Base-by-base conservation (phyloP, 2,113 vertebrate genomes). In the Athene noctua region DNA sequence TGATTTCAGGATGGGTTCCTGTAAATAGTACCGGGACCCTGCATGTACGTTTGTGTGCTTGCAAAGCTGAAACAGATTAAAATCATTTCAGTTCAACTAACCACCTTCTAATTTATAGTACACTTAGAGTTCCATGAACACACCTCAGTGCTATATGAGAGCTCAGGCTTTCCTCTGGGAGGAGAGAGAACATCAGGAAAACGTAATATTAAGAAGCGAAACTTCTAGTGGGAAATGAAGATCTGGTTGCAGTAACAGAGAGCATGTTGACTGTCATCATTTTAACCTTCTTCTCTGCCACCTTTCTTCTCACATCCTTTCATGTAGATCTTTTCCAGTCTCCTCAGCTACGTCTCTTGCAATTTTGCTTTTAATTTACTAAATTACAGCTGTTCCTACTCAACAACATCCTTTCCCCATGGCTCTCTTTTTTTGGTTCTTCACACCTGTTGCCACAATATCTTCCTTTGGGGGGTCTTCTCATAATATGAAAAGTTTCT, bases 21-120 rank as follows among this genome's bases (percentile, higher is more conserved):
- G 21, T 65, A 59, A 63, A 21, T 32, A 38, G 25, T 52, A 42
- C 21, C 34, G 36, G 67, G 11, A 70, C 3, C 8, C 21, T 32
- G 5, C 4, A 1, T 23, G 12, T 52, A 29, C 0, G 0, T 47
- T 36, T 62, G 13, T 67, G 42, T 34, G 13, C 21, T 65, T 74
- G 12, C 20, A 54, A 74, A 17, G 19, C 70, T 58, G 47, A 77
- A 86, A 54, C 7, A 62, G 25, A 26, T 15, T 91, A 88, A 86
- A 85, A 47, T 20, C 0, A 26, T 71, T 70, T 80, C 61, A 26
- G 25, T 74, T 83, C 57, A 77, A 29, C 12, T 72, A 38, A 67
- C 72, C 16, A 67, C 14, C 16, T 57, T 72, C 42, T 78, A 47
- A 78, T 62, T 78, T 78, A 54, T 32, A 22, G 27, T 63, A 11